Conservation (phyloP, 2,113 vertebrate genomes). For the Tragelaphus strepsiceros region DNA sequence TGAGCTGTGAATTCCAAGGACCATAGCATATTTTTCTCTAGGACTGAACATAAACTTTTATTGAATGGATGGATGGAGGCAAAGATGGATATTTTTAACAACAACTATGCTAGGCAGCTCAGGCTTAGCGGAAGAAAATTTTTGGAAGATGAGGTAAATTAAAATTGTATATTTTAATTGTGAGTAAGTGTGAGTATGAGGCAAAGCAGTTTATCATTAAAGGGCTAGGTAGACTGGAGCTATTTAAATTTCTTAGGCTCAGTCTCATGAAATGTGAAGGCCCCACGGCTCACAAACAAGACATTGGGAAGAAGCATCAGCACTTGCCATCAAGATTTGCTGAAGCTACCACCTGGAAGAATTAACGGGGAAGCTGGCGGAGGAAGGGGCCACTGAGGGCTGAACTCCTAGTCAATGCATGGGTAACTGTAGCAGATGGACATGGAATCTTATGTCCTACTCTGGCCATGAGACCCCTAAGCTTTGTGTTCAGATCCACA, state of each 20-base stretch:
- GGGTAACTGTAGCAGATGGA: too few species aligned
- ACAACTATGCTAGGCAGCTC: not conserved
- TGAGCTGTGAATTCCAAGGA: not conserved
- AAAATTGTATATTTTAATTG: not conserved
- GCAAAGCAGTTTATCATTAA: not conserved
- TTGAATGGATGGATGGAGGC: not conserved
- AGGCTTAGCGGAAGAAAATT: not conserved
- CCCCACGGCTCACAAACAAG: not conserved
- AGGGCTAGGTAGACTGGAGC: not conserved
- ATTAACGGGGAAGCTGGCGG: fast-evolving
- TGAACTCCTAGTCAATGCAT: not conserved
- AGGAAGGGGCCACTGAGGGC: not conserved
- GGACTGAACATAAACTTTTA: not conserved
- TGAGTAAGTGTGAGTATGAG: not conserved
- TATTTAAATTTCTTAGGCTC: not conserved
- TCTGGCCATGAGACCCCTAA: not conserved
- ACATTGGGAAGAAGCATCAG: not conserved
- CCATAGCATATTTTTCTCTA: not conserved
- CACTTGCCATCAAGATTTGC: not conserved
- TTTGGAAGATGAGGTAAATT: not conserved
- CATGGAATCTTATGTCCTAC: not conserved
- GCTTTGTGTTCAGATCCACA: not conserved
- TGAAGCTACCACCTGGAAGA: too few species aligned
- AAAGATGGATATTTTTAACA: not conserved
- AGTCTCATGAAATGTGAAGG: not conserved